These are phyloP conservation scores for Irena cyanogastra DNA, from an alignment of 2,113 vertebrate genomes.

Conservation along the genomic window DNA sequence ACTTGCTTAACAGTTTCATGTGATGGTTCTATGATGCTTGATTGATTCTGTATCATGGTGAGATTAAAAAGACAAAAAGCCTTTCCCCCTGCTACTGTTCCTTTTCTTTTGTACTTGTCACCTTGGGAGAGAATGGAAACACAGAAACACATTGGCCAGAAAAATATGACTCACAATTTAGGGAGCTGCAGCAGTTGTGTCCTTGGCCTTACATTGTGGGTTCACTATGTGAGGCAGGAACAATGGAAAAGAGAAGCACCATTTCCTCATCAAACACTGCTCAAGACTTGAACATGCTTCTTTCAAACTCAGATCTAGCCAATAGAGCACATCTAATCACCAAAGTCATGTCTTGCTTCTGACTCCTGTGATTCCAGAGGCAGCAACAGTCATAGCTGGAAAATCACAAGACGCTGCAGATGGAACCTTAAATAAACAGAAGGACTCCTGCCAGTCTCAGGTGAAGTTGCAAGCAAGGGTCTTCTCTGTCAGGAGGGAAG, in stretches of 20 bases:
- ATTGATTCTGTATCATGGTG: neutral
- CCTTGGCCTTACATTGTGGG: neutral
- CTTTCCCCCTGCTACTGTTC: neutral
- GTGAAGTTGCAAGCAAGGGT: neutral
- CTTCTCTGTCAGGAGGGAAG: neutral
- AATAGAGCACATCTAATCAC: neutral
- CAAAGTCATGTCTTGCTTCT: neutral
- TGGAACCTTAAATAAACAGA: neutral
- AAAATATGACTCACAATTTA: neutral
- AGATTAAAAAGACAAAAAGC: neutral
- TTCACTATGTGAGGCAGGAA: neutral
- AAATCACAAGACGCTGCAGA: neutral
- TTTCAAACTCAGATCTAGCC: neutral
- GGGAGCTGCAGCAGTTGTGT: neutral
- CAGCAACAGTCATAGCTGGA: neutral
- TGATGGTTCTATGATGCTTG: neutral
- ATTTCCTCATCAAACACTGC: neutral
- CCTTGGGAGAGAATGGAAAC: conserved; percentile 13
- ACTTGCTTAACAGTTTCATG: neutral
- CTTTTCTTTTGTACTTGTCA: neutral
- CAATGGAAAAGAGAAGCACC: neutral
- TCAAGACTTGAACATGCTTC: neutral
- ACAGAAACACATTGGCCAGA: neutral
- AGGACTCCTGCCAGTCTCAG: neutral
- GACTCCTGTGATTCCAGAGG: neutral